These are phyloP conservation scores for Phycodurus eques DNA, from an alignment of 2,113 vertebrate species.

Conservation along the genomic window DNA sequence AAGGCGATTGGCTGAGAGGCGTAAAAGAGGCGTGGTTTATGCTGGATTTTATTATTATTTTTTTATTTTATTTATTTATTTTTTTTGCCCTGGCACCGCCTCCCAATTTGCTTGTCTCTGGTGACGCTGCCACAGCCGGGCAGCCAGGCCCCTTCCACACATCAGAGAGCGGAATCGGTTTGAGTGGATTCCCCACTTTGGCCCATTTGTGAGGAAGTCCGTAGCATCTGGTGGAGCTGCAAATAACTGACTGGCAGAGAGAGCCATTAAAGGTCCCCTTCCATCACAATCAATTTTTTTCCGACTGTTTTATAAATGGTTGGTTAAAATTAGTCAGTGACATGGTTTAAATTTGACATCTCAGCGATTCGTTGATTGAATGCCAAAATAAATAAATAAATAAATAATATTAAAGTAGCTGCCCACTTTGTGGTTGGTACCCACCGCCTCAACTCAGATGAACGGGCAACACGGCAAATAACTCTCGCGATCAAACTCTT, in stretches of 20 bases:
- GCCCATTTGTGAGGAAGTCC: constrained; percentile 30
- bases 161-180: constrained; percentile 54
- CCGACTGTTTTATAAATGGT: too few species aligned
- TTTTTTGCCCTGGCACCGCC: constrained; percentile 22
- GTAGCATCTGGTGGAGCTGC: constrained; percentile 48
- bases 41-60: constrained; percentile 50
- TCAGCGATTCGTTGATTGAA: too few species aligned
- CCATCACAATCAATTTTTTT: too few species aligned
- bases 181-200: constrained; percentile 41
- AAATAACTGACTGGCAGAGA: constrained; percentile 32
- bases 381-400: too few species aligned
- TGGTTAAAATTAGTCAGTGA: too few species aligned
- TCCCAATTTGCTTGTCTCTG: constrained; percentile 25
- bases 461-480: too few species aligned
- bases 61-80: constrained; percentile 25
- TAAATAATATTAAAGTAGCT: too few species aligned
- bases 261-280: constrained; percentile 17
- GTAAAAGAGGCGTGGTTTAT: constrained; percentile 42
- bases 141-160: constrained; percentile 28
- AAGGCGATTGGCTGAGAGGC: constrained; percentile 68
- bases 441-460: too few species aligned
- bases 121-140: constrained; percentile 20
- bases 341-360: too few species aligned
- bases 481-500: too few species aligned
- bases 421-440: too few species aligned